Percentiles rank a stretch among this genome's conserved stretches.
These are phyloP conservation scores for Pyralis farinalis DNA, from an alignment of 2,888 invertebrate genomes.

Conservation along the genomic window DNA sequence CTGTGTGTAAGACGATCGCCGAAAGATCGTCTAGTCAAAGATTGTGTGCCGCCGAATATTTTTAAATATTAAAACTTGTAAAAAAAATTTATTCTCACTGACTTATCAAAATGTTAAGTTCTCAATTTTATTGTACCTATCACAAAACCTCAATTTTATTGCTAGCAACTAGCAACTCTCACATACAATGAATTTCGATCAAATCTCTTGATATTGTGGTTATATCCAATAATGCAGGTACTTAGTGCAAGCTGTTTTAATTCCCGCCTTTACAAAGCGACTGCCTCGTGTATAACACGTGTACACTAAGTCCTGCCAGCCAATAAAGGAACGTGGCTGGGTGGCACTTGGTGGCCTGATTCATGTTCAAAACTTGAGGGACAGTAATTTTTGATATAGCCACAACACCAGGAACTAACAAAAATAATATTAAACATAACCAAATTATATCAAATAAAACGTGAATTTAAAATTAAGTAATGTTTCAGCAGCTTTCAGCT, in stretches of 20 bases:
- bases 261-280: constrained; percentile 46
- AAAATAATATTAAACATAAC: constrained; percentile 57
- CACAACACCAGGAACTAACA: constrained; percentile 46
- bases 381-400: constrained; percentile 38
- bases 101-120: constrained; percentile 48
- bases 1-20: constrained; percentile 29
- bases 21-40: constrained; percentile 37
- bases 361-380: neutral
- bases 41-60: constrained; percentile 29
- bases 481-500: constrained; percentile 64
- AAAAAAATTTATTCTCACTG: constrained; percentile 61
- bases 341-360: no score
- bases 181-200: constrained; percentile 46
- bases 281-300: neutral
- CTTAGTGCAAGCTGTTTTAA: constrained; percentile 10
- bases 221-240: constrained; percentile 34
- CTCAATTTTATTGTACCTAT: constrained; percentile 77
- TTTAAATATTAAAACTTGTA: constrained; percentile 57
- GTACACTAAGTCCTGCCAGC: no score
- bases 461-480: constrained; percentile 59
- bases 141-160: constrained; percentile 76
- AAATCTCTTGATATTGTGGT: constrained; percentile 48
- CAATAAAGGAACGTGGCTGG: no score
- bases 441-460: constrained; percentile 56
- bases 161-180: constrained; percentile 75